These are phyloP conservation scores for Phodopus roborovskii DNA, from an alignment of 2,113 vertebrate species.

Conservation along the genomic window DNA sequence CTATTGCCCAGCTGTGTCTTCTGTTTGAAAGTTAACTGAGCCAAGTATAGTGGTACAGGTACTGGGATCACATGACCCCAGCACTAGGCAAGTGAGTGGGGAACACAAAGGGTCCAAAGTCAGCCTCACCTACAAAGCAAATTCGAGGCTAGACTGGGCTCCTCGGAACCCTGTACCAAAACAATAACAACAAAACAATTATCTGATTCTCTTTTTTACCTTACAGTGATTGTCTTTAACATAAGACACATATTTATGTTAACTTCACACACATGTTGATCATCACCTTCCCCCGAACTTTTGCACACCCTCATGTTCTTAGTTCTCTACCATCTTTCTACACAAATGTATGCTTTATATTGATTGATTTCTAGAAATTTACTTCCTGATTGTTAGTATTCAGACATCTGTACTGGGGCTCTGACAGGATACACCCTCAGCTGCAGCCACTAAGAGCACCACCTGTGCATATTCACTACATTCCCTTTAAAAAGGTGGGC, in stretches of 20 bases:
- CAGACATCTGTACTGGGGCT: no score
- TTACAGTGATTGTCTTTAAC: not conserved
- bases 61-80: not conserved
- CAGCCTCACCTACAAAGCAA: not conserved
- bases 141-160: not conserved
- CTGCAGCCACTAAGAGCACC: no score
- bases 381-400: not conserved
- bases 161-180: not conserved
- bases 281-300: not conserved
- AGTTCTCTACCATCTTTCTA: not conserved
- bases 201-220: not conserved
- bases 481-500: no score
- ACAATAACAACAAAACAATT: not conserved
- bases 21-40: slow-evolving; percentile 6
- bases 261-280: slow-evolving; percentile 37
- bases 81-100: not conserved
- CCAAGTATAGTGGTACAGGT: not conserved
- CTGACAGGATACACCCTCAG: no score
- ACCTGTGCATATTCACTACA: no score
- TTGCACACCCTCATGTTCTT: not conserved
- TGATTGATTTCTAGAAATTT: slow-evolving; percentile 12
- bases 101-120: not conserved
- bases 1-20: not conserved
- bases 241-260: not conserved
- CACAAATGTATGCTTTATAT: not conserved